Conservation (phyloP, 1,140 invertebrate genomes). For the Cecropterus lyciades region DNA sequence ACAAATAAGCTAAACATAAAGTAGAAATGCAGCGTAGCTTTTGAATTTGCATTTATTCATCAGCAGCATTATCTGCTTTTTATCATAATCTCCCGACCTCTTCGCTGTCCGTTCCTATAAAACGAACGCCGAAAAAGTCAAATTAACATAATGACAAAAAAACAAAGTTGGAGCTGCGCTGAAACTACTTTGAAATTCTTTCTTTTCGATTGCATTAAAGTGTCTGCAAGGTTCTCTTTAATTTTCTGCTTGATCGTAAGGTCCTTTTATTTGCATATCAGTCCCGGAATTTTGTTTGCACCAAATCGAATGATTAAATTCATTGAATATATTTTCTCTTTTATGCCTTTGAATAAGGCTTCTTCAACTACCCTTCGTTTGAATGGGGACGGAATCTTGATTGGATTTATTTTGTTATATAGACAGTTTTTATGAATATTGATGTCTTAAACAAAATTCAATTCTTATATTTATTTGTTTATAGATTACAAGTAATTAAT, state of each 20-base stretch:
- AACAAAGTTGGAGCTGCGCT: constrained; percentile 4
- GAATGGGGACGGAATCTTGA: constrained; percentile 2
- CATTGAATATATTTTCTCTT: constrained; percentile 20
- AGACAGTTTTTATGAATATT: constrained; percentile 4
- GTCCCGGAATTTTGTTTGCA: constrained; percentile 23
- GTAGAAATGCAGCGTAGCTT: neutral
- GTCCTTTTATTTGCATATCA: constrained; percentile 27
- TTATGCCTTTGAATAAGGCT: constrained; percentile 15
- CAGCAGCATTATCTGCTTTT: constrained; percentile 24
- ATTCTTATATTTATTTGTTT: too few relatives aligned
- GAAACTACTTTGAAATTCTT: constrained; percentile 24
- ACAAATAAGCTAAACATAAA: neutral
- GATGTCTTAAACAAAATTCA: neutral
- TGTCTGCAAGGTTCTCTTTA: constrained; percentile 5
- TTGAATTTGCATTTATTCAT: constrained; percentile 27
- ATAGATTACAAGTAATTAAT: too few relatives aligned
- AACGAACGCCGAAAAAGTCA: constrained; percentile 19
- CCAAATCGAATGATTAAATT: constrained; percentile 27
- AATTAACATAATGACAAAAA: constrained; percentile 34
- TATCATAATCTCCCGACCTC: constrained; percentile 15
- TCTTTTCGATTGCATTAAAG: constrained; percentile 28
- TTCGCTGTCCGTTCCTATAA: constrained; percentile 3
- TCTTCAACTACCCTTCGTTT: constrained; percentile 25
- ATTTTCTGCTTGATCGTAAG: constrained; percentile 7
- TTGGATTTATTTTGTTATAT: constrained; percentile 13